These are phyloP conservation scores for Xestia xanthographa DNA, from an alignment of 2,888 invertebrate genomes.

Conservation along the genomic window DNA sequence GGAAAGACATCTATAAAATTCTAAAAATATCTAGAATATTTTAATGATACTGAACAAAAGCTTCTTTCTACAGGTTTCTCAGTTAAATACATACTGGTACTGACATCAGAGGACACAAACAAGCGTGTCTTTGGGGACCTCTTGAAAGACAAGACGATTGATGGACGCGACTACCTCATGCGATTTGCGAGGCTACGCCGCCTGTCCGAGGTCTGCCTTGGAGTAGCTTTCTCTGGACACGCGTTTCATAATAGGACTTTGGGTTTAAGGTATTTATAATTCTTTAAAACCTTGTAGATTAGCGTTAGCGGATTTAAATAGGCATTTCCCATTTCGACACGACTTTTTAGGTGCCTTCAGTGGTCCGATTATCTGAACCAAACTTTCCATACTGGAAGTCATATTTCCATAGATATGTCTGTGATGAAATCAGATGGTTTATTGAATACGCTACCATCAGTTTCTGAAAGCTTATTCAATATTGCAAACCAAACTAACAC, in stretches of 20 bases:
- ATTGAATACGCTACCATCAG: neutral
- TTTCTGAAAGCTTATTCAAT: neutral
- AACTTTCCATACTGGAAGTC: neutral
- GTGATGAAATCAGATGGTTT: neutral
- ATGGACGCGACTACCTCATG: conserved; percentile 84
- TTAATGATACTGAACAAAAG: neutral
- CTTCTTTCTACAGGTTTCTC: conserved; percentile 81
- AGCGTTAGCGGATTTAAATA: neutral
- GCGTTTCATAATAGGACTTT: conserved; percentile 87
- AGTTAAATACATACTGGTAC: conserved; percentile 87
- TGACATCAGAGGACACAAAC: conserved; percentile 84
- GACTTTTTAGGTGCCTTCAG: neutral
- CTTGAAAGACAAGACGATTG: conserved; percentile 72
- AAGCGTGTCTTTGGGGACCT: conserved; percentile 83
- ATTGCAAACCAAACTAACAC: neutral
- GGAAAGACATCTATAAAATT: neutral
- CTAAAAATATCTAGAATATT: neutral
- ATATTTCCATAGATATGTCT: neutral
- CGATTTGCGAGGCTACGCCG: conserved; percentile 83
- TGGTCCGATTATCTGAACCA: neutral
- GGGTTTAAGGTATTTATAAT: conserved; percentile 78
- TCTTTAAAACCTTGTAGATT: neutral
- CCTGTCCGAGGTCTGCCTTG: conserved; percentile 88
- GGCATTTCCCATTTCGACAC: neutral
- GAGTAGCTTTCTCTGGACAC: conserved; percentile 89